A percentile compares a stretch with the other conserved stretches of the same genome.
phyloP scores from a whole-genome alignment of 1,140 invertebrate species.

The Sogatella furcifera region DNA sequence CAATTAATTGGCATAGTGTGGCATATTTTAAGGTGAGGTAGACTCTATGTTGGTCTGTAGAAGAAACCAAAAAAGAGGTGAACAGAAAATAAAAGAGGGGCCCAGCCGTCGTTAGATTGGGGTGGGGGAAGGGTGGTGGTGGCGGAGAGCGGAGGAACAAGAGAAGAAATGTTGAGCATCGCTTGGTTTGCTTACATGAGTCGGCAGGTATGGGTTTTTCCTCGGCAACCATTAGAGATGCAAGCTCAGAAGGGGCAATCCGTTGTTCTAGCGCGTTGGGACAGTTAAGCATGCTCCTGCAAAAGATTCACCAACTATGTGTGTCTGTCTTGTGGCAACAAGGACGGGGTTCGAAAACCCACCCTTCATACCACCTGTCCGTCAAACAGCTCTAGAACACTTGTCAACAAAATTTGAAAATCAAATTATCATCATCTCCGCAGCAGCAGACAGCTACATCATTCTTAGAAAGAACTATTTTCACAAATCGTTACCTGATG shows the following conservation, averaged over 20 bases:
- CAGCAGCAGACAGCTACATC: too few species aligned
- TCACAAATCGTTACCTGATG: too few species aligned
- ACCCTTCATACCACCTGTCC: too few species aligned
- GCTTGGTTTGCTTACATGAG: slow-evolving; percentile 52
- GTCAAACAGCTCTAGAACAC: too few species aligned
- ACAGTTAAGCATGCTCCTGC: slow-evolving; percentile 76
- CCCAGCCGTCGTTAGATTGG: not conserved
- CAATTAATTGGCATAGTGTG: too few species aligned
- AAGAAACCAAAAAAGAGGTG: not conserved
- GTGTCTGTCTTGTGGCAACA: slow-evolving; percentile 12
- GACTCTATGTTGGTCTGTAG: too few species aligned
- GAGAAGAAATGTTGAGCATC: too few species aligned
- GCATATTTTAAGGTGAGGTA: too few species aligned
- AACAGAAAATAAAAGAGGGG: slow-evolving; percentile 3
- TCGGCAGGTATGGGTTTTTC: slow-evolving; percentile 62
- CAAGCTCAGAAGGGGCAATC: slow-evolving; percentile 58
- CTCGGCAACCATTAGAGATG: slow-evolving; percentile 61
- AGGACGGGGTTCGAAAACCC: too few species aligned
- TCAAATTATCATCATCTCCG: too few species aligned
- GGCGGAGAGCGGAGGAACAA: not conserved
- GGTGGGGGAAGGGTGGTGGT: slow-evolving; percentile 5
- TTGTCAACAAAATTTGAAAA: too few species aligned
- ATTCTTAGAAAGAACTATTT: too few species aligned
- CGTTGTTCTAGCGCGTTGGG: slow-evolving; percentile 70
- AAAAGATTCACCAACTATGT: slow-evolving; percentile 31